Conservation (phyloP, 2,113 vertebrate species). For the Mormoops blainvillei region DNA sequence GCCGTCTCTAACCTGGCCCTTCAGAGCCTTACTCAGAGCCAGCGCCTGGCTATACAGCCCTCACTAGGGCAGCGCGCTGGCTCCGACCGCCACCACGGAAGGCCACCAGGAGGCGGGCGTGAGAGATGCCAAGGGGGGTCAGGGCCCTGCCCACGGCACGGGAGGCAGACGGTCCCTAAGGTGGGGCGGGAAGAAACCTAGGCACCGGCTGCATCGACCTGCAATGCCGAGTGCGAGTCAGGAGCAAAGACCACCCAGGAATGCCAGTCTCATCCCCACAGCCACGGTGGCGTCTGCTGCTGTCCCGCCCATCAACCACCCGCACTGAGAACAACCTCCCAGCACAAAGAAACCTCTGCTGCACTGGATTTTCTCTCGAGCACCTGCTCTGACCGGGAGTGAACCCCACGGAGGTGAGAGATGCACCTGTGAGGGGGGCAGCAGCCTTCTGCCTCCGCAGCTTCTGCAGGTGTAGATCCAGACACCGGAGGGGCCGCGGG, state of each 20-base stretch:
- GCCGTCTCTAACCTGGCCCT: too few relatives aligned
- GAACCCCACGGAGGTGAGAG: background rate
- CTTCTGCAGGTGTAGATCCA: background rate
- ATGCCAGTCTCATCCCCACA: background rate
- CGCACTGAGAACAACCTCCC: background rate
- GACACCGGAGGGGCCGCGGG: background rate
- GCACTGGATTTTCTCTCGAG: background rate
- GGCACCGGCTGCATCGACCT: background rate
- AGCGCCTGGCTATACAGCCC: too few relatives aligned
- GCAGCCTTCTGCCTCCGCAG: background rate
- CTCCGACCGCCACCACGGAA: too few relatives aligned
- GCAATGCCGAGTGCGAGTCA: background rate
- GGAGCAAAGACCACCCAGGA: background rate
- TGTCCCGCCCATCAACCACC: background rate
- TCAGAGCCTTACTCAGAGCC: too few relatives aligned
- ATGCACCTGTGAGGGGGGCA: background rate
- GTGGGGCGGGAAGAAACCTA: too few relatives aligned
- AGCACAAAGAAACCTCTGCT: background rate
- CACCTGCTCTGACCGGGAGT: background rate
- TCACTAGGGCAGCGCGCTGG: too few relatives aligned
- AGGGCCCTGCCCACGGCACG: too few relatives aligned
- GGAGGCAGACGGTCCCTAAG: too few relatives aligned
- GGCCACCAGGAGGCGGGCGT: too few relatives aligned
- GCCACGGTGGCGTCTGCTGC: background rate
- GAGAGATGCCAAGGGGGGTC: too few relatives aligned